Conservation (phyloP, 2,797 vertebrate species). For the Adrianichthys oophorus region DNA sequence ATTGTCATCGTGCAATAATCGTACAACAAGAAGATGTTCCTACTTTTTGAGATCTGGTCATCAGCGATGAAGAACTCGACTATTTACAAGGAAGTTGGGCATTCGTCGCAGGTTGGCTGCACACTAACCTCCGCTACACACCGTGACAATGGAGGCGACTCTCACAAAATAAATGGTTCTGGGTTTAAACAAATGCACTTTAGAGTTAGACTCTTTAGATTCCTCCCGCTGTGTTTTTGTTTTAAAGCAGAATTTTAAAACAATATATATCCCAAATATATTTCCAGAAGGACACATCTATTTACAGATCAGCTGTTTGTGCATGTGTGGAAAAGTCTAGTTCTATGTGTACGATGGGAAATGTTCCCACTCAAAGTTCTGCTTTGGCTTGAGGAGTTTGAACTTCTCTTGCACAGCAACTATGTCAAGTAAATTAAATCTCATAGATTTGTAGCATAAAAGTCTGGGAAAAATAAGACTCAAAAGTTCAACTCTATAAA, state of each 20-base stretch:
- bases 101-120: neutral
- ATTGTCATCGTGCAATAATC: constrained; percentile 71
- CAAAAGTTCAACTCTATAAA: neutral
- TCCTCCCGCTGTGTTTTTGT: too few relatives aligned
- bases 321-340: constrained; percentile 38
- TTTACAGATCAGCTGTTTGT: constrained; percentile 84
- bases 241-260: too few relatives aligned
- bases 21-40: constrained; percentile 70
- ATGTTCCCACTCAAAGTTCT: constrained; percentile 31
- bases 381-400: constrained; percentile 22
- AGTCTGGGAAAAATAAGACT: constrained; percentile 28
- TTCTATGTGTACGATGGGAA: constrained; percentile 21
- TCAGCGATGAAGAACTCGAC: constrained; percentile 45
- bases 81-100: too few relatives aligned
- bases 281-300: constrained; percentile 93
- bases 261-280: constrained; percentile 79
- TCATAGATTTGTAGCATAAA: constrained; percentile 29
- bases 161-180: constrained; percentile 8
- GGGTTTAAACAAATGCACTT: neutral
- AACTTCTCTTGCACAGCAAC: constrained; percentile 36
- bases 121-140: constrained; percentile 7
- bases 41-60: constrained; percentile 64
- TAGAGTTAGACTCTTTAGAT: too few relatives aligned
- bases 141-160: constrained; percentile 26
- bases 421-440: constrained; percentile 32